Evolutionary conservation across 2,797 vertebrate species (phyloP).

Genomic region (Chromobotia macracanthus): DNA sequence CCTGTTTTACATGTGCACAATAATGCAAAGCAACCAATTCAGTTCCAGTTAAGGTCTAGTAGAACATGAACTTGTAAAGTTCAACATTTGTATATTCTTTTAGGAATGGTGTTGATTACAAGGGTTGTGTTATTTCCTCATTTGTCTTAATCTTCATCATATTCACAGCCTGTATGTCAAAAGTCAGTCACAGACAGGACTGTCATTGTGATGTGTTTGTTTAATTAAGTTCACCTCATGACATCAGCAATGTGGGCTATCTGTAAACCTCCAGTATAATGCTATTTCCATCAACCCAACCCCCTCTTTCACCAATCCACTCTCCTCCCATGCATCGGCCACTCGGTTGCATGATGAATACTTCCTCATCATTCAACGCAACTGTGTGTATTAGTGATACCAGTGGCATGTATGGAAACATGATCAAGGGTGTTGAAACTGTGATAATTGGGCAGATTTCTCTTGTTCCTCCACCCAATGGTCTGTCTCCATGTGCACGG

Average conservation of each 20-base stretch:
- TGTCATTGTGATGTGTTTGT: not conserved
- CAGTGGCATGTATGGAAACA: conserved; percentile 71
- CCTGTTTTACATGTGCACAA: conserved; percentile 17
- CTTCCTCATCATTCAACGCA: conserved; percentile 70
- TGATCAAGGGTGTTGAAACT: conserved; percentile 74
- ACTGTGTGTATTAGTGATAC: conserved; percentile 68
- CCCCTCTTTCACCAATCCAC: not conserved
- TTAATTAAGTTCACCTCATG: conserved; percentile 26
- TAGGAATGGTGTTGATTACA: conserved; percentile 28
- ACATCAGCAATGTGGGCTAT: conserved; percentile 33
- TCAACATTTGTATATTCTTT: conserved; percentile 43
- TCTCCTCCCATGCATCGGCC: not conserved
- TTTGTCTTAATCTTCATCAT: not conserved
- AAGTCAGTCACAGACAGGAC: not conserved
- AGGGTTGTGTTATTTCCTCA: conserved; percentile 40
- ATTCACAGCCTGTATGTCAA: conserved; percentile 10
- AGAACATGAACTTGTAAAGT: conserved; percentile 26
- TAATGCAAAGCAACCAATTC: conserved; percentile 18
- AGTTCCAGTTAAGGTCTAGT: not conserved
- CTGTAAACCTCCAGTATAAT: conserved; percentile 19
- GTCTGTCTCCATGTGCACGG: conserved; percentile 57
- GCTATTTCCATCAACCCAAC: conserved; percentile 34
- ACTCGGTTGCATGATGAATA: conserved; percentile 63
- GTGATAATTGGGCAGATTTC: conserved; percentile 62
- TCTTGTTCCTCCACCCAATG: conserved; percentile 38